These are phyloP conservation scores for Cavia porcellus DNA, from an alignment of 2,113 vertebrate species.

Conservation along the genomic window DNA sequence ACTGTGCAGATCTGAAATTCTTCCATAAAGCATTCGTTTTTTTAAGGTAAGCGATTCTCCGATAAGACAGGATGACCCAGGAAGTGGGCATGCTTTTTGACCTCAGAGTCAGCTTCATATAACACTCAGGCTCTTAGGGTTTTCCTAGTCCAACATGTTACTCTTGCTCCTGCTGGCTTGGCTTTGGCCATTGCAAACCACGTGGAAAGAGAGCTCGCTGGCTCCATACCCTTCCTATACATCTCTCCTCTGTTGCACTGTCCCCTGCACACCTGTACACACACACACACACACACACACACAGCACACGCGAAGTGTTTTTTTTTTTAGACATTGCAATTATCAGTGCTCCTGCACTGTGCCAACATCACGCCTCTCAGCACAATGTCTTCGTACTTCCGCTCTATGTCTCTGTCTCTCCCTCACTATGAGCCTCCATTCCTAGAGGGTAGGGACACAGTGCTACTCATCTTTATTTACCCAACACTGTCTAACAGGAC, in stretches of 20 bases:
- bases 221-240: fast-evolving
- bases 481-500: background rate
- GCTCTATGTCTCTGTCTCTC: background rate
- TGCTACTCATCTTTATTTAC: background rate
- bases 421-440: background rate
- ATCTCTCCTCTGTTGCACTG: too few relatives aligned
- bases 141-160: background rate
- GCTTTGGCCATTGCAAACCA: background rate
- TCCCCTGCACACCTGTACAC: background rate
- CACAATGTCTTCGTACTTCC: background rate
- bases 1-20: background rate
- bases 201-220: background rate
- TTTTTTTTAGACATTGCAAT: background rate
- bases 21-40: background rate
- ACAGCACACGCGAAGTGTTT: too few relatives aligned
- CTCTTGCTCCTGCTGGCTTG: conserved; percentile 12
- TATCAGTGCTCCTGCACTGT: background rate
- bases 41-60: background rate
- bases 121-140: background rate
- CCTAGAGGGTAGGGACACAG: background rate
- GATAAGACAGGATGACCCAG: background rate
- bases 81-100: background rate
- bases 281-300: background rate
- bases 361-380: background rate
- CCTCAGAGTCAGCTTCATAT: background rate